Evolutionary conservation across 2,888 invertebrate species (phyloP), one percentile per base, ranked within the genome.

Genomic region (Autographa gamma): DNA sequence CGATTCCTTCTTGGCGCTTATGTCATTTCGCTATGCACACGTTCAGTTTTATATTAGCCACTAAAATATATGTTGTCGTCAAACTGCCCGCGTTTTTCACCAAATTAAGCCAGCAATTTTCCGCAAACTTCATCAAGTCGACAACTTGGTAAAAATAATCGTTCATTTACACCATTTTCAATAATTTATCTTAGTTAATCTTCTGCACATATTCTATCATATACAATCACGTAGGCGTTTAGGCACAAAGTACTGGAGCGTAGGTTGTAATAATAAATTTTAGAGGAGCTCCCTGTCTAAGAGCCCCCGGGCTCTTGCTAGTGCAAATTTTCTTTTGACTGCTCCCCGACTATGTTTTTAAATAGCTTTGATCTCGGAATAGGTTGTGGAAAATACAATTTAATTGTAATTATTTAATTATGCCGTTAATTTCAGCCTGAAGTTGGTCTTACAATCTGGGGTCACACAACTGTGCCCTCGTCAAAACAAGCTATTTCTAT

Each of bases 191-290:
- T 0, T 31, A 62, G 18, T 11, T 16, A 4, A 16, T n/a, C 70
- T 75, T 31, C 71, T 63, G 66, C 41, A 32, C 6, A 13, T 18
- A 8, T 8, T 43, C 9, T 38, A 0, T n/a, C 18, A 5, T 19
- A 11, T 5, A n/a, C 56, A n/a, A 62, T 59, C 65, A 64, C 69
- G 80, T 82, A 38, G 82, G 80, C 71, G 82, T 63, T 18, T 61
- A 48, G 41, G 71, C 66, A 76, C 69, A 67, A 77, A 79, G 70
- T 71, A 63, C 76, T 74, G 63, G 68, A 66, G 70, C 75, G 83
- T 81, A 74, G 81, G 83, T 70, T 65, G 73, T 75, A 67, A 66
- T 73, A 62, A 83, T 81, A 74, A 80, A 83, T 81, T 75, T 83
- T 83, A 78, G 72, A 81, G 71, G 62, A 72, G 78, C 68, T 61